Conservation (phyloP, 2,797 vertebrate species). For the Presbytis comata region DNA sequence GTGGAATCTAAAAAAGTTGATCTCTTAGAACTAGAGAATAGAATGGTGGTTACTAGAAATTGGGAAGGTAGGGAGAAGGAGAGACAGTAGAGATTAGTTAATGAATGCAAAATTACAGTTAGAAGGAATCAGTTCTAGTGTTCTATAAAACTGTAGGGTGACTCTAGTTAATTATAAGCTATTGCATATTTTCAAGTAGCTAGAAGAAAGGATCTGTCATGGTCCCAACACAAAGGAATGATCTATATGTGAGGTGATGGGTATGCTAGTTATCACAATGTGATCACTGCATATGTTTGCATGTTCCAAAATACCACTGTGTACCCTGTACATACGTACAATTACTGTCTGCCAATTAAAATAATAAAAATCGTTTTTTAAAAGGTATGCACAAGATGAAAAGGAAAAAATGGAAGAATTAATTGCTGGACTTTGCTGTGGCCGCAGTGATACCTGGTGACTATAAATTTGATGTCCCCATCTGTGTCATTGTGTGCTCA, state of each 20-base stretch:
- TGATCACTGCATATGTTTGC: not conserved
- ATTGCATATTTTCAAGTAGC: not conserved
- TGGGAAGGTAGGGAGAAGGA: not conserved
- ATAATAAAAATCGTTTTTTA: not conserved
- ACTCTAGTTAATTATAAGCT: not conserved
- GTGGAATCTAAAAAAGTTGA: not conserved
- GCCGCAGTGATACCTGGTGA: not conserved
- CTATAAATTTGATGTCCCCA: not conserved
- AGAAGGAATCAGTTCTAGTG: not conserved
- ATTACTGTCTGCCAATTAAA: not conserved
- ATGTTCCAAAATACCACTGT: not conserved
- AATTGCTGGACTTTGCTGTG: not conserved
- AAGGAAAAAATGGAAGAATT: not conserved
- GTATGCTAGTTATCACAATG: not conserved
- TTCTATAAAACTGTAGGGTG: not conserved
- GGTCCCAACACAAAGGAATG: not conserved
- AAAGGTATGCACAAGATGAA: not conserved
- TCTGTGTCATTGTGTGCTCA: not conserved
- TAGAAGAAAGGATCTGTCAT: not conserved
- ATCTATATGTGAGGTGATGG: not conserved
- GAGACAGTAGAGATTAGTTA: not conserved
- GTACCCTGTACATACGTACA: not conserved
- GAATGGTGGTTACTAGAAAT: not conserved
- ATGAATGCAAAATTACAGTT: not conserved
- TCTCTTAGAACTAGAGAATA: not conserved